A percentile compares a stretch with the other conserved stretches of the same genome.
Evolutionary conservation across 2,888 invertebrate species (phyloP).

Genomic region (Slavum lentiscoides): DNA sequence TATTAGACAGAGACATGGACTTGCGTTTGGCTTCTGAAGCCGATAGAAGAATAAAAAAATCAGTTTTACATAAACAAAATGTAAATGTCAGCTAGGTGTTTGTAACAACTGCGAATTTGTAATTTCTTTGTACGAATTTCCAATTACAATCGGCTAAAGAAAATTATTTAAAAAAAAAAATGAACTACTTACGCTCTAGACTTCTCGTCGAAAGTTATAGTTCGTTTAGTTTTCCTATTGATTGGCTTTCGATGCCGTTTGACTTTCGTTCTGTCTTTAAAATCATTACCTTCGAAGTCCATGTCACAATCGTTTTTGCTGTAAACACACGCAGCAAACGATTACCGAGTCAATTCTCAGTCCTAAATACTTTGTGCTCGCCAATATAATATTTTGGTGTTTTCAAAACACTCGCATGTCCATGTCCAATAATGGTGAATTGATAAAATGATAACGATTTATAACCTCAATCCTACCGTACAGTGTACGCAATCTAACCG

Average conservation of each 20-base stretch:
- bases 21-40: too few species aligned
- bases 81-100: too few species aligned
- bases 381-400: too few species aligned
- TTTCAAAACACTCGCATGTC: neutral
- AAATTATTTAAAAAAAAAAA: neutral
- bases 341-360: neutral
- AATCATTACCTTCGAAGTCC: slow-evolving; percentile 34
- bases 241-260: slow-evolving; percentile 60
- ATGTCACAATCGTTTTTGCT: neutral
- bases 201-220: slow-evolving; percentile 67
- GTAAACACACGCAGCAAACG: neutral
- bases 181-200: slow-evolving; percentile 65
- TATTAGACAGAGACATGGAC: too few species aligned
- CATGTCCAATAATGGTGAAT: neutral
- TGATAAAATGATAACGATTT: slow-evolving; percentile 24
- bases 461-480: slow-evolving; percentile 6
- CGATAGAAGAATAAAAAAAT: too few species aligned
- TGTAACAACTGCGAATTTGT: too few species aligned
- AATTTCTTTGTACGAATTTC: too few species aligned
- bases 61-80: too few species aligned
- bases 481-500: neutral
- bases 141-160: too few species aligned
- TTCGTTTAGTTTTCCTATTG: slow-evolving; percentile 62
- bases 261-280: slow-evolving; percentile 52
- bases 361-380: too few species aligned